phyloP scores from a whole-genome alignment of 1,140 invertebrate species.

The Nylanderia fulva region DNA sequence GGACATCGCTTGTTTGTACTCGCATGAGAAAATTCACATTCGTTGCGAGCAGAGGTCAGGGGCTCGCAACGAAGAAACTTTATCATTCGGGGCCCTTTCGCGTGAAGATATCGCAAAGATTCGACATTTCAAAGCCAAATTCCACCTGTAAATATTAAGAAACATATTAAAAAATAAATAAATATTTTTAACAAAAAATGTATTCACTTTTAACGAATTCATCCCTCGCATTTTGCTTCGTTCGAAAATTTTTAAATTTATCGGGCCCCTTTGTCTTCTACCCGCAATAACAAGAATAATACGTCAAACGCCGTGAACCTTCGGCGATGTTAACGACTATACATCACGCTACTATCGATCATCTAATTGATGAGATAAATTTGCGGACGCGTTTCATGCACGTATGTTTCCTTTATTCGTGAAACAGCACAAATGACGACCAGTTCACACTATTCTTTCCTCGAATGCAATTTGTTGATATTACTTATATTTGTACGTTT shows the following conservation, averaged over 20 bases:
- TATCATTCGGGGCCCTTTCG: neutral
- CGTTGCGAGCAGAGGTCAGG: neutral
- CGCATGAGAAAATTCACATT: constrained; percentile 46
- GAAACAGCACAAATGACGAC: constrained; percentile 18
- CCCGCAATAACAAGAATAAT: constrained; percentile 8
- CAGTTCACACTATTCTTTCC: constrained; percentile 25
- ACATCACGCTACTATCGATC: constrained; percentile 28
- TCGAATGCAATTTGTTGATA: neutral
- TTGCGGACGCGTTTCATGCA: constrained; percentile 23
- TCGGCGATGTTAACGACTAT: constrained; percentile 30
- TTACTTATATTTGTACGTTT: neutral
- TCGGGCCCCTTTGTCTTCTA: neutral
- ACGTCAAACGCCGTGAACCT: constrained; percentile 10
- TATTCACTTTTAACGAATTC: constrained; percentile 8
- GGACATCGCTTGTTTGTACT: constrained; percentile 43
- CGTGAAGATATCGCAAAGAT: neutral
- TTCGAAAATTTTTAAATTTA: neutral
- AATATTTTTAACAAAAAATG: neutral
- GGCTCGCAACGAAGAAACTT: constrained; percentile 5
- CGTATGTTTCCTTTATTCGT: constrained; percentile 37
- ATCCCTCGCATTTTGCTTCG: neutral
- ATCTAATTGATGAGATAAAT: constrained; percentile 59
- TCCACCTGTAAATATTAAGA: neutral
- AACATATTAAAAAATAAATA: neutral
- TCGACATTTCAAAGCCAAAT: neutral